Conservation (phyloP, 2,113 vertebrate genomes). For the Erinaceus europaeus region DNA sequence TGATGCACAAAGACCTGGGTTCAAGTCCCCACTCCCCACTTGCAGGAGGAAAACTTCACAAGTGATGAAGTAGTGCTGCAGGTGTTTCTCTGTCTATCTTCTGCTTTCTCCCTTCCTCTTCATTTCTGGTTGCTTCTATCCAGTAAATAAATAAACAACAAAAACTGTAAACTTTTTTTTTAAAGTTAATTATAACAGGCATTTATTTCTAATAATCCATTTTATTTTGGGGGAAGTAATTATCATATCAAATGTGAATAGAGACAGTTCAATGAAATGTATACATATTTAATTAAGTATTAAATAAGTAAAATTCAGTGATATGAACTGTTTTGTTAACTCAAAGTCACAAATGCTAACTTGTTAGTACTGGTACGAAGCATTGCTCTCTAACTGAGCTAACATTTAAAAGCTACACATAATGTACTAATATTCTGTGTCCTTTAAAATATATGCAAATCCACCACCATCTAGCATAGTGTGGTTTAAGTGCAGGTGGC, state of each 20-base stretch:
- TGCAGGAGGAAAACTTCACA: too few relatives aligned
- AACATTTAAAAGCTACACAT: neutral
- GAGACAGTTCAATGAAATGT: neutral
- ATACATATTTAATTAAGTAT: neutral
- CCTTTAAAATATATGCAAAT: neutral
- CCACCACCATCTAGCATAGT: neutral
- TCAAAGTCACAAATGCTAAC: neutral
- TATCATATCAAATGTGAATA: neutral
- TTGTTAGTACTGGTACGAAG: neutral
- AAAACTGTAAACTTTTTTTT: too few relatives aligned
- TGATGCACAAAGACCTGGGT: too few relatives aligned
- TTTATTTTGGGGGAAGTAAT: neutral
- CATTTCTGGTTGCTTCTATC: too few relatives aligned
- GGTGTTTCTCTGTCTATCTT: too few relatives aligned
- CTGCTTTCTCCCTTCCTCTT: too few relatives aligned
- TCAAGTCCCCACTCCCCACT: too few relatives aligned
- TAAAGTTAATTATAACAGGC: neutral
- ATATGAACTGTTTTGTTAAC: neutral
- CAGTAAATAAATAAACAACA: too few relatives aligned
- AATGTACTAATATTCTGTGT: neutral
- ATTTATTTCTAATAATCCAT: neutral
- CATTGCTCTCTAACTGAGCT: neutral
- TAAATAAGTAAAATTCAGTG: neutral
- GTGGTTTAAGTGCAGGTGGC: too few relatives aligned
- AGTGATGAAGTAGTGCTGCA: too few relatives aligned